Evolutionary conservation across 2,797 vertebrate species (phyloP).

Genomic region (Moxostoma hubbsi): DNA sequence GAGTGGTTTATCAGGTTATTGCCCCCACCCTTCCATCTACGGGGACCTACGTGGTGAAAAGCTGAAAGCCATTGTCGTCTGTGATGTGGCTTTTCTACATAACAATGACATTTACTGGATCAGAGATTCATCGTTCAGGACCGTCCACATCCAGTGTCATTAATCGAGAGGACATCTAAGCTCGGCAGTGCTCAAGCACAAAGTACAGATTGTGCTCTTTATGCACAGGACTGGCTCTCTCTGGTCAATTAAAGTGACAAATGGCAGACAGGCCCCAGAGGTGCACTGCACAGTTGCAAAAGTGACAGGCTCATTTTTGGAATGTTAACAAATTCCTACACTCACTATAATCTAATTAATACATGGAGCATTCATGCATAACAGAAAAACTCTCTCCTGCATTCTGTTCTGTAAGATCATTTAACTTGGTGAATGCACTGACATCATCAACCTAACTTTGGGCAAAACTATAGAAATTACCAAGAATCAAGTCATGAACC

Average conservation of each 20-base stretch:
- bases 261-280: conserved; percentile 55
- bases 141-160: conserved; percentile 34
- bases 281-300: conserved; percentile 49
- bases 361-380: conserved; percentile 31
- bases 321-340: conserved; percentile 63
- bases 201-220: conserved; percentile 31
- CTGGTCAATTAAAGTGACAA: conserved; percentile 63
- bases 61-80: conserved; percentile 41
- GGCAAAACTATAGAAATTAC: not conserved
- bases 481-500: too few species aligned
- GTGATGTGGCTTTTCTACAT: conserved; percentile 33
- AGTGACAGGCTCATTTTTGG: conserved; percentile 61
- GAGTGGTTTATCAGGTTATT: conserved; percentile 38
- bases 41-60: conserved; percentile 27
- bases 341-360: conserved; percentile 61
- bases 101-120: conserved; percentile 51
- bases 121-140: conserved; percentile 42
- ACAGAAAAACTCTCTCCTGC: conserved; percentile 17
- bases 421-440: conserved; percentile 15
- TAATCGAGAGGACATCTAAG: conserved; percentile 29
- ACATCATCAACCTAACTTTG: not conserved
- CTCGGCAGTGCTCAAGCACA: not conserved
- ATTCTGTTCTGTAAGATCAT: conserved; percentile 22
- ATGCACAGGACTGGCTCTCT: conserved; percentile 44
- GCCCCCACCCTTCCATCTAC: conserved; percentile 18